Percentiles rank a stretch among this genome's conserved stretches.
Conservation (phyloP, 2,888 invertebrate genomes). For the Euplexia lucipara region DNA sequence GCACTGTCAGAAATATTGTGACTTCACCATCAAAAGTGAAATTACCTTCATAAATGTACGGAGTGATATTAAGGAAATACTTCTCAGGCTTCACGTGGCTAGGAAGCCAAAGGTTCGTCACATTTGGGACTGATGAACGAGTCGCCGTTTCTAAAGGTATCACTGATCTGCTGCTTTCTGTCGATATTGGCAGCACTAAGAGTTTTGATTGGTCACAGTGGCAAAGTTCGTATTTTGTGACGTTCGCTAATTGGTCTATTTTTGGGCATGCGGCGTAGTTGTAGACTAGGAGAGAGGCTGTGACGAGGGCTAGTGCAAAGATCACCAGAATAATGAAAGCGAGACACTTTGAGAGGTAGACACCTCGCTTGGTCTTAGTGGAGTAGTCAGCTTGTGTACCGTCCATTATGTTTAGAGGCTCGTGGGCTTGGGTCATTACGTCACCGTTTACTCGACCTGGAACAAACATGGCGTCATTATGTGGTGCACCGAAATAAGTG, state of each 20-base stretch:
- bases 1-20: constrained; percentile 91
- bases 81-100: constrained; percentile 92
- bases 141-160: constrained; percentile 79
- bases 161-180: constrained; percentile 82
- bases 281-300: constrained; percentile 94
- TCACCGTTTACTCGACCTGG: constrained; percentile 86
- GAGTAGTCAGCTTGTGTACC: constrained; percentile 92
- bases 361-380: constrained; percentile 91
- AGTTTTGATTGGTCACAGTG: constrained; percentile 86
- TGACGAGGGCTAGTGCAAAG: constrained; percentile 92
- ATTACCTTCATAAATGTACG: constrained; percentile 94
- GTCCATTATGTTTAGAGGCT: constrained; percentile 91
- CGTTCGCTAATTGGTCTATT: constrained; percentile 84
- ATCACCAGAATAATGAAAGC: constrained; percentile 92
- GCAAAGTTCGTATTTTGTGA: constrained; percentile 85
- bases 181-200: constrained; percentile 82
- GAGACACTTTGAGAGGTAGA: constrained; percentile 92
- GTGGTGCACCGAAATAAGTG: too few relatives aligned
- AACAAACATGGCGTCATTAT: constrained; percentile 33
- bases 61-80: constrained; percentile 93
- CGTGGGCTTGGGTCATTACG: constrained; percentile 88
- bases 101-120: constrained; percentile 93
- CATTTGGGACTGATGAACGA: constrained; percentile 57
- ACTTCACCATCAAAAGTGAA: constrained; percentile 95
- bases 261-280: constrained; percentile 93